Evolutionary conservation across 2,888 invertebrate genomes (phyloP).

Genomic region (Papilio gigon): DNA sequence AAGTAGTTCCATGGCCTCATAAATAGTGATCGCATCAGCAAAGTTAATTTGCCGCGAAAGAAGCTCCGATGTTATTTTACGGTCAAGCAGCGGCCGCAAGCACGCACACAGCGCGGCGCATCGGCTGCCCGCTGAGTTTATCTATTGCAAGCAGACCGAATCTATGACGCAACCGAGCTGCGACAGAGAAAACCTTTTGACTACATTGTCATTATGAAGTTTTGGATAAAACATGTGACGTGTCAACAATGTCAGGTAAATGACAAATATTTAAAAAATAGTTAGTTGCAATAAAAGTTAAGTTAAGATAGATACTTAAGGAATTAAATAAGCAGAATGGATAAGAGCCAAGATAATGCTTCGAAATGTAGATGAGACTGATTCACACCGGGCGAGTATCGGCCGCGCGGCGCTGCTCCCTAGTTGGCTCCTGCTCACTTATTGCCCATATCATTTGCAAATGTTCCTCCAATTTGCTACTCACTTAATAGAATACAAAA

Average conservation of each 20-base stretch:
- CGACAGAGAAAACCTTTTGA: constrained; percentile 6
- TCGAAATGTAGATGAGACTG: neutral
- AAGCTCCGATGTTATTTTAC: constrained; percentile 18
- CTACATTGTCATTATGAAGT: neutral
- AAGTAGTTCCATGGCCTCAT: constrained; percentile 14
- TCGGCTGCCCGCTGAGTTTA: neutral
- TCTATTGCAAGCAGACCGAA: constrained; percentile 12
- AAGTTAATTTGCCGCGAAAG: constrained; percentile 13
- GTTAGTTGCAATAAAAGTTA: too few relatives aligned
- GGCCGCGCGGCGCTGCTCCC: too few relatives aligned
- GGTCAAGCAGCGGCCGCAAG: constrained; percentile 4
- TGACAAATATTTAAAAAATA: neutral
- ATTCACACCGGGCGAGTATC: too few relatives aligned
- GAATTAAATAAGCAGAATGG: neutral
- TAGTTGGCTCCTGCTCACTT: too few relatives aligned
- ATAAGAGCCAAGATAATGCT: neutral
- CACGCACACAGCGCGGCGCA: constrained; percentile 1
- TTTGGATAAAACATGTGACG: neutral
- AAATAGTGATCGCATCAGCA: constrained; percentile 21
- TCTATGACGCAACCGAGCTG: neutral
- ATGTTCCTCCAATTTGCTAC: neutral
- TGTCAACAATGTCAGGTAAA: neutral
- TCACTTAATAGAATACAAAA: neutral
- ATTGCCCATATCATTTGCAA: constrained; percentile 10
- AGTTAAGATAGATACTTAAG: too few relatives aligned